Evolutionary conservation across 23 tunicate species (phyloP).

Genomic region (Phallusia fumigata): DNA sequence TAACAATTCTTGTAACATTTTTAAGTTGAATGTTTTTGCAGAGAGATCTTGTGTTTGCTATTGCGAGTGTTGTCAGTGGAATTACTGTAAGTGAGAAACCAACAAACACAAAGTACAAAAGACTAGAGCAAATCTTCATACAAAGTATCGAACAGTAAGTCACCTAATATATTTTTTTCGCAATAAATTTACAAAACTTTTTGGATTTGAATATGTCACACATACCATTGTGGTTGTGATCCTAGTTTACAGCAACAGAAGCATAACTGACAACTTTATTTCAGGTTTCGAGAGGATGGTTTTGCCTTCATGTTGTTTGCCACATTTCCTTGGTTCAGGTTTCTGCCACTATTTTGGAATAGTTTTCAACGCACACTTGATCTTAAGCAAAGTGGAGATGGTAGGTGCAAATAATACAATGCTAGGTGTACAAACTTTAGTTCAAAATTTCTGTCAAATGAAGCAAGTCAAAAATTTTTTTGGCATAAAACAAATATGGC

Average conservation of each 20-base stretch:
- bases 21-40: neutral
- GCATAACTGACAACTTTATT: too few relatives aligned
- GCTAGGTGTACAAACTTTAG: too few relatives aligned
- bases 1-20: too few relatives aligned
- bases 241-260: too few relatives aligned
- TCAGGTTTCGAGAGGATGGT: constrained; percentile 7
- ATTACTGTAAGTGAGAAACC: constrained; percentile 1
- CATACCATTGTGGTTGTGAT: too few relatives aligned
- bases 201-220: too few relatives aligned
- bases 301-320: neutral
- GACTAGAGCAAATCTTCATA: neutral
- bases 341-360: neutral
- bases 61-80: constrained; percentile 8
- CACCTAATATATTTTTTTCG: too few relatives aligned
- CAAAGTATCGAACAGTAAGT: neutral
- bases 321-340: neutral
- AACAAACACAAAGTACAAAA: neutral
- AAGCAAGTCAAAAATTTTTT: too few relatives aligned
- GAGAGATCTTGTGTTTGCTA: neutral
- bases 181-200: too few relatives aligned
- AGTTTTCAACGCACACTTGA: neutral
- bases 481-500: too few relatives aligned
- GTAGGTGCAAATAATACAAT: neutral
- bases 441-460: too few relatives aligned
- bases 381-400: neutral